These are phyloP conservation scores for Vesta saturnalis DNA, from an alignment of 2,888 invertebrate genomes.

Conservation along the genomic window DNA sequence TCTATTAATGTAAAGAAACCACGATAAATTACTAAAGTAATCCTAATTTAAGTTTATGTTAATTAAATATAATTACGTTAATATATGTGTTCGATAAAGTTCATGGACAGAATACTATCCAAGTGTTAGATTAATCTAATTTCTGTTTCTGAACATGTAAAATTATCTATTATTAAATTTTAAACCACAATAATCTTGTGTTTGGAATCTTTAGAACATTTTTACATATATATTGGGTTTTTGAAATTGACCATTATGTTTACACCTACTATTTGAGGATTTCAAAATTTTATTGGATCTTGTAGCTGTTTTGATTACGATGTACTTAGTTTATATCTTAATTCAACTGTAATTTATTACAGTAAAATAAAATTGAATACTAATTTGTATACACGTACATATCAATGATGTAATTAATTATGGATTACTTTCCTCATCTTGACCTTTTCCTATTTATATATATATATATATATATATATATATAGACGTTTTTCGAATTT, in stretches of 20 bases:
- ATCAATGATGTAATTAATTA: neutral
- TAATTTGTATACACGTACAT: neutral
- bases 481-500: too few relatives aligned
- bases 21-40: too few relatives aligned
- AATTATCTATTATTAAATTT: neutral
- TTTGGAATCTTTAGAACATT: too few relatives aligned
- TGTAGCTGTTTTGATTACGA: neutral
- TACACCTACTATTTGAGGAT: neutral
- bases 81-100: conserved; percentile 5
- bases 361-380: neutral
- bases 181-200: too few relatives aligned
- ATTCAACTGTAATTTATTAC: neutral
- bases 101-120: neutral
- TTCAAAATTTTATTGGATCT: neutral
- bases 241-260: neutral
- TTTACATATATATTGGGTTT: too few relatives aligned
- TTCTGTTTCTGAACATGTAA: neutral
- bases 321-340: neutral
- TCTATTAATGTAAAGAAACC: too few relatives aligned
- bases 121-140: neutral
- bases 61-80: neutral
- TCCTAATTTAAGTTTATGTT: conserved; percentile 5
- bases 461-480: too few relatives aligned
- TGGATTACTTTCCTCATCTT: neutral
- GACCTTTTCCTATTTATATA: neutral